Evolutionary conservation across 2,113 vertebrate genomes (phyloP).

Genomic region (Leucosticte australis): DNA sequence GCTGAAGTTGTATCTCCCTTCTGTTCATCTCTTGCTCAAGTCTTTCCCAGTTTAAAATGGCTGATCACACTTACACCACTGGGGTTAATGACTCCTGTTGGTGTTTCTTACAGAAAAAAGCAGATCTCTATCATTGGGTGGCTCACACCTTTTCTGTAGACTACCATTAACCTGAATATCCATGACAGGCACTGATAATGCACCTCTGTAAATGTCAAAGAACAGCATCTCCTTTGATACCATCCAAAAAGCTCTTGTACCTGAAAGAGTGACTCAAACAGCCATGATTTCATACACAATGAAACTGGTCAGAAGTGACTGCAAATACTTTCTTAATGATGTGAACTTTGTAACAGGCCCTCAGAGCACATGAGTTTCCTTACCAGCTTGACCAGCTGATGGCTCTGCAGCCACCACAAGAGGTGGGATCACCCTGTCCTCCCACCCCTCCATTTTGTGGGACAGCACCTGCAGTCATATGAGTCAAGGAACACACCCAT

Average conservation of each 20-base stretch:
- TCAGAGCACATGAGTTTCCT: not conserved
- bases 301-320: not conserved
- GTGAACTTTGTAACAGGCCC: not conserved
- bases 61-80: not conserved
- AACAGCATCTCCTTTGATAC: not conserved
- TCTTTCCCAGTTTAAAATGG: not conserved
- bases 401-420: not conserved
- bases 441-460: fast-evolving
- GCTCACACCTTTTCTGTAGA: not conserved
- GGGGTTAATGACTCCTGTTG: not conserved
- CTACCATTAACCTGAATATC: not conserved
- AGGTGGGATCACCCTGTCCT: not conserved
- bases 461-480: not conserved
- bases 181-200: not conserved
- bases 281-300: not conserved
- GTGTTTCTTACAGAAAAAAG: not conserved
- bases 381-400: not conserved
- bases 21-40: not conserved
- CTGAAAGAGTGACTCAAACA: not conserved
- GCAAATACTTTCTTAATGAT: not conserved
- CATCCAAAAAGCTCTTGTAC: not conserved
- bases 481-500: not conserved
- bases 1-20: not conserved
- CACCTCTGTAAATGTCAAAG: not conserved
- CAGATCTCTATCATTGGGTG: not conserved